Evolutionary conservation across 2,113 vertebrate species (phyloP).

Genomic region (Mirza zaza): DNA sequence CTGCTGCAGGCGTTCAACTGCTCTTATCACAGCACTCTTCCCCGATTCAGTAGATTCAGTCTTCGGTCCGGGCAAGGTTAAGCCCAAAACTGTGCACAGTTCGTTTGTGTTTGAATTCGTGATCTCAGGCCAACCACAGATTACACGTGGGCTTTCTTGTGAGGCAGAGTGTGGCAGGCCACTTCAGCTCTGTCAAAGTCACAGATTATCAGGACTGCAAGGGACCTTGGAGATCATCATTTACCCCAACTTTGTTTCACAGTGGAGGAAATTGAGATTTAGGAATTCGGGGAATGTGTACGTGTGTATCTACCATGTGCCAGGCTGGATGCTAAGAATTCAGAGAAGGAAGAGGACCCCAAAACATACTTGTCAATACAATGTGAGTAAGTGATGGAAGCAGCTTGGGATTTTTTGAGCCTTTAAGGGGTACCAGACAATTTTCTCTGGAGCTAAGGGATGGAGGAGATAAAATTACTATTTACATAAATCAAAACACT

Average conservation of each 20-base stretch:
- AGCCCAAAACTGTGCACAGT: not conserved
- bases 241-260: not conserved
- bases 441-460: not conserved
- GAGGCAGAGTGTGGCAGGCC: not conserved
- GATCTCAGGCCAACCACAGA: not conserved
- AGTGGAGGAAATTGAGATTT: not conserved
- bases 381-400: not conserved
- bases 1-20: not conserved
- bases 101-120: not conserved
- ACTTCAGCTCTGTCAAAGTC: not conserved
- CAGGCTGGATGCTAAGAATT: not conserved
- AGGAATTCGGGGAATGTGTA: not conserved
- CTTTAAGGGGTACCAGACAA: not conserved
- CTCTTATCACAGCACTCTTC: not conserved
- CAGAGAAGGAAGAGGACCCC: not conserved
- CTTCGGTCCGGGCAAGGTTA: not conserved
- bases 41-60: not conserved
- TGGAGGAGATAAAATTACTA: not conserved
- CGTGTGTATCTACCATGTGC: accelerated
- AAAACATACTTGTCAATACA: not conserved
- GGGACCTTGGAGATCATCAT: not conserved
- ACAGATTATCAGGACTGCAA: not conserved
- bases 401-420: not conserved
- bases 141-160: not conserved
- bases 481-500: not conserved